Evolutionary conservation across 2,888 invertebrate species (phyloP).

Genomic region (Macrosiphum euphorbiae): DNA sequence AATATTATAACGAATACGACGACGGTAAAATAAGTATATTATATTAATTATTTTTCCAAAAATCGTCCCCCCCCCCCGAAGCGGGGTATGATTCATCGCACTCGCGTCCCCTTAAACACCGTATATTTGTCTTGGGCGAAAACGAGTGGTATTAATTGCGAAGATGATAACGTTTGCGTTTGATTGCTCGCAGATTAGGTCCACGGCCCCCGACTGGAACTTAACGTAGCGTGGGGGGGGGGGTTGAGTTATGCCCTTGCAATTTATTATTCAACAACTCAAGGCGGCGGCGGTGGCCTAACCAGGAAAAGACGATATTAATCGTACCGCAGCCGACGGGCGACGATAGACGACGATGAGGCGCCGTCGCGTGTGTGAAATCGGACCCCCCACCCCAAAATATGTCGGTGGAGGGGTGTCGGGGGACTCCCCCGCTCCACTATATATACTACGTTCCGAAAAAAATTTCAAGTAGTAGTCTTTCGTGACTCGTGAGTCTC

Average conservation of each 20-base stretch:
- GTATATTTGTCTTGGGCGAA: constrained; percentile 31
- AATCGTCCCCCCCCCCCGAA: not conserved
- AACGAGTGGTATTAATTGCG: constrained; percentile 14
- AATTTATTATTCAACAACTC: constrained; percentile 38
- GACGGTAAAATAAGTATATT: not conserved
- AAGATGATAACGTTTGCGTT: constrained; percentile 1
- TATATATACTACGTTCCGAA: not conserved
- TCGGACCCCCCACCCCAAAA: not conserved
- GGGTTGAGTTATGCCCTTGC: not conserved
- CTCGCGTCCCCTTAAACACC: not conserved
- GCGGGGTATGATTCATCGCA: not conserved
- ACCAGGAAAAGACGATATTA: constrained; percentile 18
- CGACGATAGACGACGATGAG: not conserved
- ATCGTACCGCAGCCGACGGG: not conserved
- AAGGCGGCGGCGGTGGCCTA: not conserved
- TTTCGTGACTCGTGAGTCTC: too few relatives aligned
- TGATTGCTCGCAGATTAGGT: constrained; percentile 33
- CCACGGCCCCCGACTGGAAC: not conserved
- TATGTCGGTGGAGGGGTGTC: too few relatives aligned
- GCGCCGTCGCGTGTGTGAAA: not conserved
- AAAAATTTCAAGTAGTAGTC: not conserved
- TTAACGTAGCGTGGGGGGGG: not conserved
- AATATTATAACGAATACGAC: not conserved
- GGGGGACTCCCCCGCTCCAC: not conserved
- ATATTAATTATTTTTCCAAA: not conserved